These are phyloP conservation scores for Sebastes melanostomus DNA, from an alignment of 2,797 vertebrate species.

Conservation along the genomic window DNA sequence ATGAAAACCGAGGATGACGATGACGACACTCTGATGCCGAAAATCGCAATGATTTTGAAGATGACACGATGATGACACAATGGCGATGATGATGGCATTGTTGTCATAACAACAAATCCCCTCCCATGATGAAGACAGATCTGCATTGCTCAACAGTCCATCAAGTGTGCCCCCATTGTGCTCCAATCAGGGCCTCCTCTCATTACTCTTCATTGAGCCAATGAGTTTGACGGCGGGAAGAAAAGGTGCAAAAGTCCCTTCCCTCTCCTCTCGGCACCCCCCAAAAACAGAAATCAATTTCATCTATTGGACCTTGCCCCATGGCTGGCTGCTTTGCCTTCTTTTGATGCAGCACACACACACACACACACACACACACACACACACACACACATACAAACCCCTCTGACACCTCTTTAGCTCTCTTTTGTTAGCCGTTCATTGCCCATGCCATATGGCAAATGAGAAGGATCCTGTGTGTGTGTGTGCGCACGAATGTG, in stretches of 20 bases:
- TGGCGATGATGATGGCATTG: conserved; percentile 28
- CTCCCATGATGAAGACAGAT: conserved; percentile 69
- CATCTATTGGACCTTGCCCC: conserved; percentile 64
- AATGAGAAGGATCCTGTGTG: conserved; percentile 62
- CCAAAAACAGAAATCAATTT: conserved; percentile 71
- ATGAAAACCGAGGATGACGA: not conserved
- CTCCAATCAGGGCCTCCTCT: conserved; percentile 63
- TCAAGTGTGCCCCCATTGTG: conserved; percentile 79
- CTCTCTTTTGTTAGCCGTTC: conserved; percentile 72
- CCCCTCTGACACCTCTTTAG: conserved; percentile 74
- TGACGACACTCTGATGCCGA: conserved; percentile 12
- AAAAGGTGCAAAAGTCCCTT: conserved; percentile 66
- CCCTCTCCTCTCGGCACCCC: conserved; percentile 33
- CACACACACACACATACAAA: conserved; percentile 47
- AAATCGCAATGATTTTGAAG: not conserved
- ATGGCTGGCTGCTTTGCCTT: conserved; percentile 57
- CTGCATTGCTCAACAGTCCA: conserved; percentile 75
- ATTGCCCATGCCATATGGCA: conserved; percentile 79
- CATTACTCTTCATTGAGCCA: conserved; percentile 79
- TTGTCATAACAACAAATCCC: conserved; percentile 66
- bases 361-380: conserved; percentile 31
- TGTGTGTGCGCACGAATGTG: conserved; percentile 1
- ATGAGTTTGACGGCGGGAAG: conserved; percentile 63
- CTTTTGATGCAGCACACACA: conserved; percentile 62
- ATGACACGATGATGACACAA: conserved; percentile 10